phyloP scores from a whole-genome alignment of 2,797 vertebrate species.

The Rhinella marina region DNA sequence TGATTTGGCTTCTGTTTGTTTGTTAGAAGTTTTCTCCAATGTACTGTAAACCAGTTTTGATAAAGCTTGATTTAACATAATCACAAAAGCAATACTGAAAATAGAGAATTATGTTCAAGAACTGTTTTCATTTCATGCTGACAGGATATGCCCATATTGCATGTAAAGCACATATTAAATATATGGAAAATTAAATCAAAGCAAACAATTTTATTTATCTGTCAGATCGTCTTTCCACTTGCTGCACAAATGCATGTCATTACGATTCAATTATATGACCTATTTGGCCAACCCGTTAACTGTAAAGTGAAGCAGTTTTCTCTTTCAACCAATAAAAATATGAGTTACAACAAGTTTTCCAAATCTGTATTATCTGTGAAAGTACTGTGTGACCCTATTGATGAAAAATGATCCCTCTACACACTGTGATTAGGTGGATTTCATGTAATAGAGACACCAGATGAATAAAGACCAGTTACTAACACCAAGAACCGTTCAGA shows the following conservation, averaged over 20 bases:
- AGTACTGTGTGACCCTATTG: not conserved
- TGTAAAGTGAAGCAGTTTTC: slow-evolving; percentile 11
- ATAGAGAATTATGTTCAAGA: slow-evolving; percentile 54
- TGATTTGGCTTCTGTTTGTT: slow-evolving; percentile 60
- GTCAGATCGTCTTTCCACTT: slow-evolving; percentile 11
- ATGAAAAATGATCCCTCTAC: not conserved
- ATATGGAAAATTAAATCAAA: slow-evolving; percentile 48
- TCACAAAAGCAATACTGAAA: slow-evolving; percentile 55
- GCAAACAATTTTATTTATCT: slow-evolving; percentile 30
- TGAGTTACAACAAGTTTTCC: not conserved
- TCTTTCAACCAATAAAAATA: not conserved
- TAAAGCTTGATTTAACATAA: slow-evolving; percentile 61
- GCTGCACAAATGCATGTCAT: not conserved
- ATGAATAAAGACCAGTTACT: not conserved
- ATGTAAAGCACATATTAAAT: slow-evolving; percentile 48
- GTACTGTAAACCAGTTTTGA: slow-evolving; percentile 60
- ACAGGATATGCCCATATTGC: slow-evolving; percentile 43
- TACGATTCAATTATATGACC: slow-evolving; percentile 16
- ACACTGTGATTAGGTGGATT: not conserved
- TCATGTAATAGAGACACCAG: not conserved
- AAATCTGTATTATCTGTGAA: not conserved
- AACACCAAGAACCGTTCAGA: not conserved
- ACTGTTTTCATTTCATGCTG: slow-evolving; percentile 48
- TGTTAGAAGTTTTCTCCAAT: slow-evolving; percentile 60
- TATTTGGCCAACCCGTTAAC: not conserved